Evolutionary conservation across 2,113 vertebrate genomes (phyloP).

Genomic region (Cynocephalus volans): DNA sequence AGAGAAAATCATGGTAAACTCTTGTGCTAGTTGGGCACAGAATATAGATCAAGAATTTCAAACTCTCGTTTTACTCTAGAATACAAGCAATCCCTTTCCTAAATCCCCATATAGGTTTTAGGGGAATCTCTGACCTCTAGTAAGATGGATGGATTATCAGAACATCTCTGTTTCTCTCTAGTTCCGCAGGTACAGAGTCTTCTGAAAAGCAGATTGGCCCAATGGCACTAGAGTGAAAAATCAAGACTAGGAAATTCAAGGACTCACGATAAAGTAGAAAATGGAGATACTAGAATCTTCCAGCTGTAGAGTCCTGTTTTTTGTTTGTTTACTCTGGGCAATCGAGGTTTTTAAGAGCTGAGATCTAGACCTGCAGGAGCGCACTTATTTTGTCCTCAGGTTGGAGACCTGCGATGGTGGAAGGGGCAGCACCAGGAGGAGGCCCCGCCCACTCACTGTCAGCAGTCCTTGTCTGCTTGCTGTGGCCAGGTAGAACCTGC

Average conservation of each 20-base stretch:
- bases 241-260: background rate
- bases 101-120: background rate
- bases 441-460: background rate
- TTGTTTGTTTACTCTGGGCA: background rate
- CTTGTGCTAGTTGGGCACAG: background rate
- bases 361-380: background rate
- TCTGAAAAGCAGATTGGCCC: background rate
- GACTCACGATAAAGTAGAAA: background rate
- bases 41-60: background rate
- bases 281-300: background rate
- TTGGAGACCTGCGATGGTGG: background rate
- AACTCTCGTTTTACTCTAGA: background rate
- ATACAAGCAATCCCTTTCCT: background rate
- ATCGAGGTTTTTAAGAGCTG: background rate
- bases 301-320: background rate
- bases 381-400: background rate
- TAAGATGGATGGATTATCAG: too few relatives aligned
- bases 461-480: background rate
- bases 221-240: background rate
- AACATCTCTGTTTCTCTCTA: background rate
- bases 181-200: background rate
- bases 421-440: too few relatives aligned
- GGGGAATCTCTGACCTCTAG: background rate
- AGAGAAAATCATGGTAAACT: background rate
- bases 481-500: background rate